Evolutionary conservation across 2,113 vertebrate species (phyloP), one percentile per base, ranked within the genome.

Genomic region (Neogobius melanostomus): DNA sequence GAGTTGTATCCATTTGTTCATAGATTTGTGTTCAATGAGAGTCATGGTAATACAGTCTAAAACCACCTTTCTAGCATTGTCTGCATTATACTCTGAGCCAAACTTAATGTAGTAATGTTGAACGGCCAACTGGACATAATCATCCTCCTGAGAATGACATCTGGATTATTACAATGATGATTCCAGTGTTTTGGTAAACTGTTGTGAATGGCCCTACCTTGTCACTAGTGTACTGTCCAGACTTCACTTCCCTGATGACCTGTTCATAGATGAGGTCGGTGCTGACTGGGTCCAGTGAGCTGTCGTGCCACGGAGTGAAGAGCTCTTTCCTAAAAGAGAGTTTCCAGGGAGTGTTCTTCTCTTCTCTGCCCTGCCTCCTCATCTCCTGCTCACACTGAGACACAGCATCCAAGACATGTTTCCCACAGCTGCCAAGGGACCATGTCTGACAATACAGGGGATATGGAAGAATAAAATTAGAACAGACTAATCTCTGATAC

Each of bases 251-350:
- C 0, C 87, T 93, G 75, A 98, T 90, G 77, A 98, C 64, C 84
- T 99, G 97, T 65, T 74, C 91, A 87, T 98, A 98, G 51, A 97
- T 96, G 44, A 98, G 96, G 2, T 95, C 90, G 0, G 97, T 98
- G 93, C 96, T 95, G 79, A 95, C 15, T 0, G 88, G 79, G 73
- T 99, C 97, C 46, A 83, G 51, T 7, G 10, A 84, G 81, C 91
- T 93, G 88, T 93, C 84, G 8, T 98, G 97, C 97, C 97, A 99
- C 2, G 97, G 96, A 0, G 92, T 91, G 80, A 99, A 99, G 83
- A 96, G 90, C 69, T 98, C 96, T 84, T 98, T 99, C 9, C 94
- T 93, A 84, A 97, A 91, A 84, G 92, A 94, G 15, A 98, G 79
- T 1, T 83, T 90, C 96, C 96, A 99, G 46, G 94, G 93, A 0